These are phyloP conservation scores for Orchesellides sinensis DNA, from an alignment of 2,888 invertebrate species.

Conservation along the genomic window DNA sequence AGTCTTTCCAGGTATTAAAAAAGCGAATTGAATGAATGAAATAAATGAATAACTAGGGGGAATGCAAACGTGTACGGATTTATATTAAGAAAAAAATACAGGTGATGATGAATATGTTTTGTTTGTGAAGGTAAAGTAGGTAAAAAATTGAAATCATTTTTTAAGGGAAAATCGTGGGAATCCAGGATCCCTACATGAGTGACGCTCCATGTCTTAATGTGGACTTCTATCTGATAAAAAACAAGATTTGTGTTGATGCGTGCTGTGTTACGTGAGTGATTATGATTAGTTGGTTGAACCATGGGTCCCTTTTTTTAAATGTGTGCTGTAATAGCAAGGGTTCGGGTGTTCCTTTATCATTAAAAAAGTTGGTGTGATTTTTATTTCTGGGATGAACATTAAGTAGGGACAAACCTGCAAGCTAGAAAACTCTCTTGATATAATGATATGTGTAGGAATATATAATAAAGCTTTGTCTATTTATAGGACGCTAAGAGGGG, in stretches of 20 bases:
- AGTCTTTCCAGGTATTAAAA: too few relatives aligned
- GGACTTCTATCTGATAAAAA: conserved; percentile 32
- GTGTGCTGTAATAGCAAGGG: conserved; percentile 2
- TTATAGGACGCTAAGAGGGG: conserved; percentile 39
- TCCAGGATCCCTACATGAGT: conserved; percentile 66
- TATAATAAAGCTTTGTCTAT: conserved; percentile 46
- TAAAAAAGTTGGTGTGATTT: conserved; percentile 39
- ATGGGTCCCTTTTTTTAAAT: conserved; percentile 35
- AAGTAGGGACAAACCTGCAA: conserved; percentile 38
- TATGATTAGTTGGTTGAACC: conserved; percentile 56
- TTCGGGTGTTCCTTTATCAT: conserved; percentile 35
- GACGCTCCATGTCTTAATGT: conserved; percentile 43
- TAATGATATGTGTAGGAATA: background rate
- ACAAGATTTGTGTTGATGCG: conserved; percentile 50
- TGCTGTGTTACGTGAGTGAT: conserved; percentile 47
- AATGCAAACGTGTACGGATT: background rate
- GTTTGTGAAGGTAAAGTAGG: background rate
- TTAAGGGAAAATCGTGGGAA: conserved; percentile 70
- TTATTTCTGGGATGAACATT: conserved; percentile 18
- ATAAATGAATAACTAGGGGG: too few relatives aligned
- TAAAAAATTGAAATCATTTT: conserved; percentile 30
- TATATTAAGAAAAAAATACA: background rate
- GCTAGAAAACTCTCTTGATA: conserved; percentile 15
- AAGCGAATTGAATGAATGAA: too few relatives aligned
- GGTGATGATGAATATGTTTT: conserved; percentile 5